These are phyloP conservation scores for Helicoverpa assulta DNA, from an alignment of 2,888 invertebrate species.

Conservation along the genomic window DNA sequence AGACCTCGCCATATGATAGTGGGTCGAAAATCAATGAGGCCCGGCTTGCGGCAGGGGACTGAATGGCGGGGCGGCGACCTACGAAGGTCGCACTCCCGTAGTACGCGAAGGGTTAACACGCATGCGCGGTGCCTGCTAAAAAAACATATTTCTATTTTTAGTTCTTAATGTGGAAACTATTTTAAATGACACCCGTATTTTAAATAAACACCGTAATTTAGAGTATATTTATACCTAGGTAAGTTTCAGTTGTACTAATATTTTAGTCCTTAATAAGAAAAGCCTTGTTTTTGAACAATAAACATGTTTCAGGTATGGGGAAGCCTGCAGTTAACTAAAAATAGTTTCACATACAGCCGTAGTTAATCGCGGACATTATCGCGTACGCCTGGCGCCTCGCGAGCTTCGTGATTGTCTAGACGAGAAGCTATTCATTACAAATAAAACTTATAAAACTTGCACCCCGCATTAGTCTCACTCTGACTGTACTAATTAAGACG, in stretches of 20 bases:
- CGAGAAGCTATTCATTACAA: conserved; percentile 69
- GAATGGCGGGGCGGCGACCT: conserved; percentile 87
- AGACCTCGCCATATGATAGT: conserved; percentile 73
- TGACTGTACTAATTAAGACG: neutral
- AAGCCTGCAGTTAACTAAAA: conserved; percentile 64
- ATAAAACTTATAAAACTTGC: conserved; percentile 48
- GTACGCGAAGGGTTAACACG: conserved; percentile 81
- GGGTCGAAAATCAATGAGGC: conserved; percentile 86
- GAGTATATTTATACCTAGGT: too few relatives aligned
- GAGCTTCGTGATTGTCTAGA: conserved; percentile 66
- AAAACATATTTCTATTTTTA: conserved; percentile 26
- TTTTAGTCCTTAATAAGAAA: neutral
- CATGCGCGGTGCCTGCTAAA: conserved; percentile 75
- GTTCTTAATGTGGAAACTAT: neutral
- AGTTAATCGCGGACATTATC: conserved; percentile 67
- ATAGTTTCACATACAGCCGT: conserved; percentile 66
- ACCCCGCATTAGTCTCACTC: neutral
- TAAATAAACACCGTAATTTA: too few relatives aligned
- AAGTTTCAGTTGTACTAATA: too few relatives aligned
- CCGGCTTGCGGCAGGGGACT: conserved; percentile 72
- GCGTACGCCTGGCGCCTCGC: conserved; percentile 69
- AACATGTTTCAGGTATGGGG: conserved; percentile 1
- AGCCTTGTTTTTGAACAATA: neutral
- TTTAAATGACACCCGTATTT: neutral
- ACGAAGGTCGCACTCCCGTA: conserved; percentile 85